Evolutionary conservation across 2,888 invertebrate genomes (phyloP), one percentile per base, ranked within the genome.

Genomic region (Ashinkailepas kermadecensis): DNA sequence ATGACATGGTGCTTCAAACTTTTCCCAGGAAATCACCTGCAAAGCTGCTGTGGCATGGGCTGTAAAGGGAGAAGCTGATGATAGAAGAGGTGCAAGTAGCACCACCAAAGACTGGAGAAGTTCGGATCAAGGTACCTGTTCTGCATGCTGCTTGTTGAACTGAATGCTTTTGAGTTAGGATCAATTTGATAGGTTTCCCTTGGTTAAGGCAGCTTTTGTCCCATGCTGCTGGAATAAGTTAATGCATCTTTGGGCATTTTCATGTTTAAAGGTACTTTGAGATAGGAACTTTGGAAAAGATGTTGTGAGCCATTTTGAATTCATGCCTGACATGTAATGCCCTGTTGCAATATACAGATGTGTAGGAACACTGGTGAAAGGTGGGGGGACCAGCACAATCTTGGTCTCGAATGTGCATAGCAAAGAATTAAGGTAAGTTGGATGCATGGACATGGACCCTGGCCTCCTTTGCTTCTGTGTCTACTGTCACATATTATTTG

Each of bases 21-120:
- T 65, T 18, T 10, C 10, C 8, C 56, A 83, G 83, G 82, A 82
- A n/a, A 98, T 99, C 85, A 92, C 91, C 86, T 99, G 99, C 88
- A 91, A 91, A 86, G 99, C 99, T 54, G 99, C 98, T 2, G 95
- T 99, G 25, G 98, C 99, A 9, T 99, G 99, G 99, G 94, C 92
- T 85, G 92, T 95, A 81, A 96, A 96, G 85, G 85, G 91, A 95
- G 86, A 95, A 96, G 12, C 89, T 99, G 57, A 91, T 91, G 2
- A 91, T 99, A 81, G 99, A 99, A 89, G 94, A 93, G 81, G 91
- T 99, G 82, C 93, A 96, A 89, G 99, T 99, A 0, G 95, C 93
- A 25, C 96, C 98, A 13, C 99, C 99, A 0, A 93, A 93, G 87
- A 93, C 93, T 0, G 94, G 96, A 84, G 99, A 99, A 91, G 97